Conservation (phyloP, 2,888 invertebrate species). For the Cosmopolites sordidus region DNA sequence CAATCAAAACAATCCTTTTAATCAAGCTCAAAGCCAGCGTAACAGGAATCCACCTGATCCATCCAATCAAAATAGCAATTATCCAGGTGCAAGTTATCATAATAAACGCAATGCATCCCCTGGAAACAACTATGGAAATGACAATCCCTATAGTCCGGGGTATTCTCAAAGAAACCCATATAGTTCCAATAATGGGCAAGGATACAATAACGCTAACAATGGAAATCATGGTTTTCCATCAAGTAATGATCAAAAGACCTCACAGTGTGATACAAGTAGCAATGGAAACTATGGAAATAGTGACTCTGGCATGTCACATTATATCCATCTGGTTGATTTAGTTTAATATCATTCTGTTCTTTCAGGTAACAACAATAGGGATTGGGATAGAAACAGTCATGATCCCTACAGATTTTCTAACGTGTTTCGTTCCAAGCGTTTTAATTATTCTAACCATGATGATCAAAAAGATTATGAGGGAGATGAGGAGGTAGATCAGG, state of each 20-base stretch:
- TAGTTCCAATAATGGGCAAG: neutral
- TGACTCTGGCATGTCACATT: neutral
- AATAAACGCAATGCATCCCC: neutral
- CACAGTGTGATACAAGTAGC: neutral
- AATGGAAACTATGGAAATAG: neutral
- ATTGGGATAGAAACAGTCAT: neutral
- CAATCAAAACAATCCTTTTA: neutral
- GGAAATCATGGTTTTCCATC: neutral
- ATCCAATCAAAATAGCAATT: neutral
- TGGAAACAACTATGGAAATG: neutral
- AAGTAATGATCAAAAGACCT: neutral
- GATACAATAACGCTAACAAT: neutral
- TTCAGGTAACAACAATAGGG: slow-evolving; percentile 3
- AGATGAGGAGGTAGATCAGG: slow-evolving; percentile 18
- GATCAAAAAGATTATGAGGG: slow-evolving; percentile 6
- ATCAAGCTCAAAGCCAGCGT: neutral
- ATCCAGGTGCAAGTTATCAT: neutral
- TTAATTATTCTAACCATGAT: slow-evolving; percentile 11
- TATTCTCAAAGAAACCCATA: neutral
- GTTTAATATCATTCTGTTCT: neutral
- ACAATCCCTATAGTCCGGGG: neutral
- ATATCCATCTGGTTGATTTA: no score
- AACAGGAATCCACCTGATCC: neutral
- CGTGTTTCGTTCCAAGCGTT: neutral
- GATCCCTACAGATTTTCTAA: neutral